phyloP scores from a whole-genome alignment of 1,140 invertebrate species.

The Delia radicum region DNA sequence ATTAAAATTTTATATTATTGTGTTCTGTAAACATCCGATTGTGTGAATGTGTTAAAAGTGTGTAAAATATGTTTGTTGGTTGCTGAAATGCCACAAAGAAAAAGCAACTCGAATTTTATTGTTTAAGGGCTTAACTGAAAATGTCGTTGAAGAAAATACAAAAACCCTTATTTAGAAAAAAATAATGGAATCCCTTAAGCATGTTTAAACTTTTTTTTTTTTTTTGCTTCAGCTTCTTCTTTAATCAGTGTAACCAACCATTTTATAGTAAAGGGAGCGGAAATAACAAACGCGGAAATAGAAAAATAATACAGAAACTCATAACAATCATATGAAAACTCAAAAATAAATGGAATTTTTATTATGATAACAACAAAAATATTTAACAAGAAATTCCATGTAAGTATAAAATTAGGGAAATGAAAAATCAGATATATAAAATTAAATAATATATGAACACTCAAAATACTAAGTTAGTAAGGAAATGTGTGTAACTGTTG shows the following conservation, averaged over 20 bases:
- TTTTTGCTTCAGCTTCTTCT: not conserved
- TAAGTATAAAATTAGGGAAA: no score
- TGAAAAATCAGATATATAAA: no score
- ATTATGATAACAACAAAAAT: no score
- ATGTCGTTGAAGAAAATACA: no score
- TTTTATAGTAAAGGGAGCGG: not conserved
- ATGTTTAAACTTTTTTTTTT: not conserved
- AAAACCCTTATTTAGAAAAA: not conserved
- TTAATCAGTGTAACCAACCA: constrained; percentile 1
- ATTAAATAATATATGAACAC: no score
- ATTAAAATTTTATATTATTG: no score
- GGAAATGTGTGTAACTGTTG: no score
- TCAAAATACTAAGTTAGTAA: no score
- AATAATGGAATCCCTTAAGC: not conserved
- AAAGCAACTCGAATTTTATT: not conserved
- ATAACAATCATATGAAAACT: not conserved
- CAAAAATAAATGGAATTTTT: no score
- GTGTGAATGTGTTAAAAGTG: not conserved
- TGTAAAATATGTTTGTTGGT: not conserved
- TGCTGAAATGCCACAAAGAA: not conserved
- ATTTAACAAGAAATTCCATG: no score
- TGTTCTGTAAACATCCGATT: not conserved
- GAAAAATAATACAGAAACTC: not conserved
- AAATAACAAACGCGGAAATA: not conserved
- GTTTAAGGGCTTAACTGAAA: no score